Percentiles rank a stretch among this genome's conserved stretches.
Evolutionary conservation across 2,113 vertebrate species (phyloP).

Genomic region (Phodopus roborovskii): DNA sequence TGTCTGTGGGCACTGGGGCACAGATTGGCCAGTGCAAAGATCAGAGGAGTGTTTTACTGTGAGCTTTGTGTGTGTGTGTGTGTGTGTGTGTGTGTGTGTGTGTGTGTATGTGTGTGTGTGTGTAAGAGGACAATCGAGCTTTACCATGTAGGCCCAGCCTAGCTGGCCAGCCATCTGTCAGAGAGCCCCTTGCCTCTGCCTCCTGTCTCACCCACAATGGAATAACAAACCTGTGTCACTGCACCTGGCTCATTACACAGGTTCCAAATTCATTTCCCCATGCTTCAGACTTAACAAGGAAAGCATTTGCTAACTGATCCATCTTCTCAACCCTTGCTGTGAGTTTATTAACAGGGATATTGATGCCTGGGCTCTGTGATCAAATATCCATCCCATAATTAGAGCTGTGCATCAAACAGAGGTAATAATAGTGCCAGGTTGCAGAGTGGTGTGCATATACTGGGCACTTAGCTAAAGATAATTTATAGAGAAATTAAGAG

Average conservation of each 20-base stretch:
- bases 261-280: too few species aligned
- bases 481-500: not conserved
- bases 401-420: not conserved
- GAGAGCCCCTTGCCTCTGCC: not conserved
- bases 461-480: not conserved
- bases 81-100: not conserved
- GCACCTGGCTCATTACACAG: not conserved
- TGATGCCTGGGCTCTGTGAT: not conserved
- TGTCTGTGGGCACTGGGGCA: fast-evolving
- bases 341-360: fast-evolving
- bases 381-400: not conserved
- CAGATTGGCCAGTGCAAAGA: fast-evolving
- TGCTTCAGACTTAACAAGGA: not conserved
- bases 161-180: too few species aligned
- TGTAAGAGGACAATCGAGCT: not conserved
- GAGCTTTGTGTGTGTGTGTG: too few species aligned
- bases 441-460: fast-evolving
- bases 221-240: not conserved
- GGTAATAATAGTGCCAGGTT: not conserved
- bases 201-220: not conserved
- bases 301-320: not conserved
- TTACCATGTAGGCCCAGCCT: not conserved
- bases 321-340: not conserved
- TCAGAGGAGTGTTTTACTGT: not conserved
- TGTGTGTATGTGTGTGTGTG: not conserved